Percentiles rank a stretch among this genome's conserved stretches.
Conservation (phyloP, 1,140 invertebrate species). For the Sinonovacula constricta region DNA sequence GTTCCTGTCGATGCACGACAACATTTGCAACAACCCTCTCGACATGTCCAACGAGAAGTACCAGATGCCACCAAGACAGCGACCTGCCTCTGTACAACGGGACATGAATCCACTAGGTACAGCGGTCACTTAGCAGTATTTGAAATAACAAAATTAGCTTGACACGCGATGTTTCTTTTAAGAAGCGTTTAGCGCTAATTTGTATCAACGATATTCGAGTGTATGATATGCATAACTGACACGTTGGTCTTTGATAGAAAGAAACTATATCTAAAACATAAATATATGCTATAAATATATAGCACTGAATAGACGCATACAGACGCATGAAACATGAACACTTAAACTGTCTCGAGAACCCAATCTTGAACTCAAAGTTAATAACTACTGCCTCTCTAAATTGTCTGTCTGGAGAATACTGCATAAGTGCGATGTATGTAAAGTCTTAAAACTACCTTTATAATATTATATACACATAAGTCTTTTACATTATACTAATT, state of each 20-base stretch:
- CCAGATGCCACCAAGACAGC: constrained; percentile 54
- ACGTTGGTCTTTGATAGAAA: not conserved
- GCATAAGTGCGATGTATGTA: too few species aligned
- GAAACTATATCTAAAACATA: not conserved
- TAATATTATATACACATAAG: too few species aligned
- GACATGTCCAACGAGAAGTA: constrained; percentile 76
- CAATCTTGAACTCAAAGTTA: too few species aligned
- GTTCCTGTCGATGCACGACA: constrained; percentile 77
- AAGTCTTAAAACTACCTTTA: too few species aligned
- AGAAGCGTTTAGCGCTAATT: not conserved
- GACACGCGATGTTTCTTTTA: constrained; percentile 21
- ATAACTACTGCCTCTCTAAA: too few species aligned
- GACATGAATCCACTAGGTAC: constrained; percentile 76
- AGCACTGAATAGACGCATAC: not conserved
- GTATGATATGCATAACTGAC: not conserved
- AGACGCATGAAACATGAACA: too few species aligned
- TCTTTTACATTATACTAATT: too few species aligned
- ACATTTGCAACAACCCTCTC: constrained; percentile 74
- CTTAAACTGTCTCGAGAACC: too few species aligned
- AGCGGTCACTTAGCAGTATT: too few species aligned
- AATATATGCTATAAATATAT: not conserved
- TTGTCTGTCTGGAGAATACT: too few species aligned
- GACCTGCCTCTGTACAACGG: constrained; percentile 66
- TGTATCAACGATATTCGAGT: too few species aligned
- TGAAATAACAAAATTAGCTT: too few species aligned